A percentile compares a stretch with the other conserved stretches of the same genome.
Evolutionary conservation across 2,113 vertebrate genomes (phyloP).

Genomic region (Phylloscopus trochiloides): DNA sequence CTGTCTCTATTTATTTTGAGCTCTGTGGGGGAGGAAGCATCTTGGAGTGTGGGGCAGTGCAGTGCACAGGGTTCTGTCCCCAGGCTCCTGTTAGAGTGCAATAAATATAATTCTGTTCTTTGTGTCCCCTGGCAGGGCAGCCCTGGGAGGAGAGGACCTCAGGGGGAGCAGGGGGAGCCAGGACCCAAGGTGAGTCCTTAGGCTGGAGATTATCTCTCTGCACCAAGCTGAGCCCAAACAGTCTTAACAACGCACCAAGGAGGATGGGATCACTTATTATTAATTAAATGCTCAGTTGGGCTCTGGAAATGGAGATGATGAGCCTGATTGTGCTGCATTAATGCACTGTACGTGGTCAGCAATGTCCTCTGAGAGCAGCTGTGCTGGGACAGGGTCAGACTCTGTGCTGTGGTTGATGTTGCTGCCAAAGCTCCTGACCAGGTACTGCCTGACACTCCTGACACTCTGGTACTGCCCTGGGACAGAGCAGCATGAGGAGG

Average conservation of each 20-base stretch:
- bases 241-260: rapidly evolving
- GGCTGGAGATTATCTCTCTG: not conserved
- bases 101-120: not conserved
- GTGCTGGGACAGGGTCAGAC: not conserved
- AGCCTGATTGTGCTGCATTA: not conserved
- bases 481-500: rapidly evolving
- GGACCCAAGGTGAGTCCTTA: slow-evolving; percentile 83
- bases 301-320: not conserved
- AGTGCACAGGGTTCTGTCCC: not conserved
- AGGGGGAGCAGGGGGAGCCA: slow-evolving; percentile 84
- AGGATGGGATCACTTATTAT: not conserved
- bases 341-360: not conserved
- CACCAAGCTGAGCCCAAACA: not conserved
- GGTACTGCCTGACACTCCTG: too few species aligned
- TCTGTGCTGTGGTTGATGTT: not conserved
- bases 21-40: not conserved
- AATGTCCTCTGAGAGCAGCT: not conserved
- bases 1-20: rapidly evolving
- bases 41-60: not conserved
- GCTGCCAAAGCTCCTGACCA: not conserved
- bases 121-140: slow-evolving; percentile 76
- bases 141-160: slow-evolving; percentile 84
- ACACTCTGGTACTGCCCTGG: not conserved
- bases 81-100: not conserved
- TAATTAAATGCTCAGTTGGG: not conserved